Percentiles rank a stretch among this genome's conserved stretches.
These are phyloP conservation scores for Ptiloglossa arizonensis DNA, from an alignment of 1,140 invertebrate species.

Conservation along the genomic window DNA sequence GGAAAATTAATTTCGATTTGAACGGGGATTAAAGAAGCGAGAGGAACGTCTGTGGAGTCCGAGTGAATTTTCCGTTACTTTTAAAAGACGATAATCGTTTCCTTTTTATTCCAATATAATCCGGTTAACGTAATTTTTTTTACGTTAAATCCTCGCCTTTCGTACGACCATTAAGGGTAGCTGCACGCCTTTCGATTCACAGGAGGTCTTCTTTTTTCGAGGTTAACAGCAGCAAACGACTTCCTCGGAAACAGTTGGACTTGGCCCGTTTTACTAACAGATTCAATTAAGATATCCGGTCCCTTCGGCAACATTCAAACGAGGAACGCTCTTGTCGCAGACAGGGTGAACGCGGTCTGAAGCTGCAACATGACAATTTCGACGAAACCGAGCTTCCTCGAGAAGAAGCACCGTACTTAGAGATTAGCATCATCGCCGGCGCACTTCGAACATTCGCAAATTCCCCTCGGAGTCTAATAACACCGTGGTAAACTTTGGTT, in stretches of 20 bases:
- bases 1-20: background rate
- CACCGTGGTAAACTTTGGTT: background rate
- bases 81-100: background rate
- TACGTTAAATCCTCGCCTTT: background rate
- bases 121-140: background rate
- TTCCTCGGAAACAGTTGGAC: conserved; percentile 27
- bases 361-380: conserved; percentile 35
- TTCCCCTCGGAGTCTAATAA: background rate
- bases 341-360: background rate
- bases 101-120: background rate
- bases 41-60: background rate
- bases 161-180: background rate
- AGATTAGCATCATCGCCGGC: conserved; percentile 17
- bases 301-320: conserved; percentile 34
- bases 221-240: background rate
- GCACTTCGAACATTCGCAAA: background rate
- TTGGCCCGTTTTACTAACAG: conserved; percentile 26
- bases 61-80: background rate
- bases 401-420: conserved; percentile 8
- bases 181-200: background rate
- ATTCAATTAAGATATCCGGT: conserved; percentile 51
- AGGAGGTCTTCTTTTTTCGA: background rate
- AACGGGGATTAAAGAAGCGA: too few species aligned
- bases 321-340: background rate
- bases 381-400: background rate